Evolutionary conservation across 1,140 invertebrate species (phyloP).

Genomic region (Drosophila punjabiensis): DNA sequence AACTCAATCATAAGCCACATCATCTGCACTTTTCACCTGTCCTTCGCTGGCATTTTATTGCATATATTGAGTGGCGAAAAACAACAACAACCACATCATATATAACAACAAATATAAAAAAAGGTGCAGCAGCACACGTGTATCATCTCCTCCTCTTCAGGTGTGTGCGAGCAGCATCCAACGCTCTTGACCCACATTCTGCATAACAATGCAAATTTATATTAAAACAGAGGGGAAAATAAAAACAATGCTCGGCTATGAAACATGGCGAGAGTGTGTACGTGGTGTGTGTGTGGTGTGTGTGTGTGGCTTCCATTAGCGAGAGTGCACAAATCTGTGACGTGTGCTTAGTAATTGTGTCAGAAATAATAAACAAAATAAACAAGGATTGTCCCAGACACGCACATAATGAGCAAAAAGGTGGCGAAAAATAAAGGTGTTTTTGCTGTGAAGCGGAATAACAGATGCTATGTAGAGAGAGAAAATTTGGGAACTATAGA

Average conservation of each 20-base stretch:
- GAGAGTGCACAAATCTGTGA: conserved; percentile 73
- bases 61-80: conserved; percentile 58
- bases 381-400: conserved; percentile 48
- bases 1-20: conserved; percentile 36
- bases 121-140: conserved; percentile 43
- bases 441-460: not conserved
- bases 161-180: conserved; percentile 9
- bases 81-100: not conserved
- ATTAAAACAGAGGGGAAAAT: conserved; percentile 64
- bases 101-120: conserved; percentile 11
- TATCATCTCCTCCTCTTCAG: conserved; percentile 20
- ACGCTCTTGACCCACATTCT: conserved; percentile 77
- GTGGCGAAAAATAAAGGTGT: conserved; percentile 1
- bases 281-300: conserved; percentile 1
- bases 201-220: conserved; percentile 71
- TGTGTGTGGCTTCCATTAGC: conserved; percentile 57
- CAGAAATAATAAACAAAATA: conserved; percentile 60
- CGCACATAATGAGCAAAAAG: conserved; percentile 64
- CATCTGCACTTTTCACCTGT: conserved; percentile 34
- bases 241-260: conserved; percentile 54
- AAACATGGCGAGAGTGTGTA: conserved; percentile 19
- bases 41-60: conserved; percentile 54
- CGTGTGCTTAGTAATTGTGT: conserved; percentile 78
- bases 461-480: conserved; percentile 15
- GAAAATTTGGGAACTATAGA: not conserved